phyloP scores from a whole-genome alignment of 2,113 vertebrate genomes.

The Potamarius usumacintae region DNA sequence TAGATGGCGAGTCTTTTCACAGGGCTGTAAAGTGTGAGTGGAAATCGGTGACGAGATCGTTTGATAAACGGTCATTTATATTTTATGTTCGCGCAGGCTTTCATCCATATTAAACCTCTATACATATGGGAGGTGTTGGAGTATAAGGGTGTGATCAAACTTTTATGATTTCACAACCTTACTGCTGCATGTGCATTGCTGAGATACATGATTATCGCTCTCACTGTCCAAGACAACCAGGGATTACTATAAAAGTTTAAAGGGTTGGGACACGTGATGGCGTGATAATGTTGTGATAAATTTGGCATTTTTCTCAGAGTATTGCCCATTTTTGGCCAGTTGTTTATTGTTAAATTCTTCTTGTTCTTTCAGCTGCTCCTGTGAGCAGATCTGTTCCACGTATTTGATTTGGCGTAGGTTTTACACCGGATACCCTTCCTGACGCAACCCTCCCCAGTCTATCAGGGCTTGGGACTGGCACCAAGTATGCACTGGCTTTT shows the following conservation, averaged over 20 bases:
- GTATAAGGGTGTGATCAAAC: neutral
- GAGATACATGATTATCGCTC: neutral
- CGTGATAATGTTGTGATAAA: neutral
- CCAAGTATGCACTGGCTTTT: too few relatives aligned
- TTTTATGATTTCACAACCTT: slow-evolving; percentile 3
- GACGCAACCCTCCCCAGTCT: too few relatives aligned
- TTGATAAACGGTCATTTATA: slow-evolving; percentile 21
- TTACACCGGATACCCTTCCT: too few relatives aligned
- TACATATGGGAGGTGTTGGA: neutral
- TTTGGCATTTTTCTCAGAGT: neutral
- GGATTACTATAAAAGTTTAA: neutral
- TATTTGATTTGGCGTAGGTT: too few relatives aligned
- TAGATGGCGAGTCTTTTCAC: slow-evolving; percentile 3
- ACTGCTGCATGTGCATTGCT: neutral
- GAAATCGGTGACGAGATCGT: slow-evolving; percentile 10
- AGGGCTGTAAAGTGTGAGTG: slow-evolving; percentile 6
- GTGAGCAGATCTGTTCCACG: too few relatives aligned
- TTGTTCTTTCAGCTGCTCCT: too few relatives aligned
- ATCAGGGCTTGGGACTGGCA: too few relatives aligned
- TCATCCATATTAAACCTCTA: slow-evolving; percentile 21
- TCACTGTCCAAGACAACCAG: neutral
- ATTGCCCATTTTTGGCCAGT: neutral
- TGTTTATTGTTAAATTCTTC: neutral
- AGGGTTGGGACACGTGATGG: neutral
- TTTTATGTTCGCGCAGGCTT: neutral